Conservation (phyloP, 2,888 invertebrate genomes). For the Prostheceraeus crozeri region DNA sequence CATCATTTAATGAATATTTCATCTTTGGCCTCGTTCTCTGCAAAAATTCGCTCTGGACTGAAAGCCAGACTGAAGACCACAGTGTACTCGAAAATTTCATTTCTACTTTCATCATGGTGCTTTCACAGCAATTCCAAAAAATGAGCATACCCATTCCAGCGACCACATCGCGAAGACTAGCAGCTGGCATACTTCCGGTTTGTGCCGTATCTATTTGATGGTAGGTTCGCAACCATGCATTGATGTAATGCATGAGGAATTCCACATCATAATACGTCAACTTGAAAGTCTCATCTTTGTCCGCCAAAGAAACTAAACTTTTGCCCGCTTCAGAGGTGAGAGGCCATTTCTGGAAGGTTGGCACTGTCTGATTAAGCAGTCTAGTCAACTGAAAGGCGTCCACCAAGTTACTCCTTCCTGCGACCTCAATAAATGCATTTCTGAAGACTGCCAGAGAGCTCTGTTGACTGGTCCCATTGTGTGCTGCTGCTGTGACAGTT, state of each 20-base stretch:
- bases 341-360: not conserved
- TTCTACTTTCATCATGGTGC: too few species aligned
- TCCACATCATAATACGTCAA: not conserved
- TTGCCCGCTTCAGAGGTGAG: constrained; percentile 21
- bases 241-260: not conserved
- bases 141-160: too few species aligned
- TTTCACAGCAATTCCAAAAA: too few species aligned
- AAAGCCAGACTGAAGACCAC: too few species aligned
- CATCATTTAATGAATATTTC: too few species aligned
- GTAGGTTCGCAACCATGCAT: not conserved
- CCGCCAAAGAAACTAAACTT: constrained; percentile 1
- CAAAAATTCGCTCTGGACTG: too few species aligned
- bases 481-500: not conserved
- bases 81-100: too few species aligned
- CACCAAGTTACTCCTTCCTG: too few species aligned
- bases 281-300: constrained; percentile 2
- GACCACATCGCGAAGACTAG: too few species aligned
- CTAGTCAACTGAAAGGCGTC: constrained; percentile 28
- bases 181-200: not conserved
- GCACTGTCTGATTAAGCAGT: constrained; percentile 13
- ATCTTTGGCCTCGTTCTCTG: too few species aligned
- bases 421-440: too few species aligned
- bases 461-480: constrained; percentile 2
- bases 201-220: not conserved
- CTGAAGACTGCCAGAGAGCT: too few species aligned